Evolutionary conservation across 1,140 invertebrate species (phyloP), one percentile per base, ranked within the genome.

Genomic region (Meloidogyne hapla): DNA sequence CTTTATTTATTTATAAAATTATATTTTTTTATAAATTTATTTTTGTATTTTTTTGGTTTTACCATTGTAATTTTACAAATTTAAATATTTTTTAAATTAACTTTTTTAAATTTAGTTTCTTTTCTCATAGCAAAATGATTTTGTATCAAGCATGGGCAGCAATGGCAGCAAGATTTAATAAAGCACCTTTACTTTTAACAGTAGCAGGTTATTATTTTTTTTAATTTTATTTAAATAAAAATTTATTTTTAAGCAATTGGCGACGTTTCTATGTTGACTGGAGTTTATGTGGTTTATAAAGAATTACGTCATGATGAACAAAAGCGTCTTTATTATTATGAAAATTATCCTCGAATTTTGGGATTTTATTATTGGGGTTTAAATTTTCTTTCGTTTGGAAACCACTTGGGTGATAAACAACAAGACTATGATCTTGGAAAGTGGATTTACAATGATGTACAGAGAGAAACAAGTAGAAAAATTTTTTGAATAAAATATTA

Each of bases 11-110:
- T 33, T 33, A 0, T 33, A 6, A 33, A 33, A 33, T 33, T 33
- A 6, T 4, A 6, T 6, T 33, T 33, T 33, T 33, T 33, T 33
- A 33, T 33, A 33, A 33, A 33, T 33, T 33, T 33, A 33, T 33
- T n/a, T n/a, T n/a, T 33, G 28, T 33, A 33, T 33, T 33, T 33
- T 8, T 0, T 33, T 33, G 4, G 33, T 33, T 33, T n/a, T n/a
- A n/a, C n/a, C n/a, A n/a, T n/a, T 33, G 33, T 33, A 33, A 33
- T 28, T 40, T 42, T 18, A n/a, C 26, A 78, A 48, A 66, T 76
- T 13, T 42, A 4, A 10, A 26, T 28, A 26, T 66, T 66, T 66
- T 23, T 0, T 38, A 26, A 28, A 18, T 38, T 26, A n/a, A 26
- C 12, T 12, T 26, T 4, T 1, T 1, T 2, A n/a, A 40, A 68